These are phyloP conservation scores for Puma concolor DNA, from an alignment of 2,113 vertebrate genomes.

Conservation along the genomic window DNA sequence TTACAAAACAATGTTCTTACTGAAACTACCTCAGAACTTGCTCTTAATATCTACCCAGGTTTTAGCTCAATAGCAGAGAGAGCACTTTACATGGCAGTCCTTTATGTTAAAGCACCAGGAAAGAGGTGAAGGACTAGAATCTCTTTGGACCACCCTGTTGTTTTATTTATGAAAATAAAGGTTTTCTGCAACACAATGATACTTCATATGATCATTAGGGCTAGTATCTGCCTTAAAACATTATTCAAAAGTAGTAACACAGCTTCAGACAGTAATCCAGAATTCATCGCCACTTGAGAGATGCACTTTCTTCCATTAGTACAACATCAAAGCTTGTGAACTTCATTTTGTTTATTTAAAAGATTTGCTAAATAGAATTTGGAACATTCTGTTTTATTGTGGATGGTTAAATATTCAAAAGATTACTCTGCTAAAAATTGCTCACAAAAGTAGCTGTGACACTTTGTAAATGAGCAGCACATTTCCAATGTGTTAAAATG, in stretches of 20 bases:
- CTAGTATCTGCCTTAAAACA: neutral
- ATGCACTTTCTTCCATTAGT: neutral
- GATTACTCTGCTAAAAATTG: slow-evolving; percentile 19
- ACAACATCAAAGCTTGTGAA: slow-evolving; percentile 30
- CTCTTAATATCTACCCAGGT: neutral
- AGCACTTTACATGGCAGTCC: neutral
- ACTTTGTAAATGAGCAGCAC: slow-evolving; percentile 22
- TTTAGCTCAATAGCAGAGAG: neutral
- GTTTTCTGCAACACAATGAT: neutral
- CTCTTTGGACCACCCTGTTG: neutral
- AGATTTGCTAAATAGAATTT: slow-evolving; percentile 61
- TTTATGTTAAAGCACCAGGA: neutral
- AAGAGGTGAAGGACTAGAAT: neutral
- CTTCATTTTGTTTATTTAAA: slow-evolving; percentile 53
- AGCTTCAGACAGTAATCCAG: neutral
- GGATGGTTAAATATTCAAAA: slow-evolving; percentile 36
- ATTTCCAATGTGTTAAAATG: slow-evolving; percentile 51
- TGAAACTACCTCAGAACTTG: neutral
- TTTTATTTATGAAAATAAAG: neutral
- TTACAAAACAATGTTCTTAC: neutral
- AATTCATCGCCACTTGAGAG: neutral
- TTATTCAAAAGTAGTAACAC: neutral
- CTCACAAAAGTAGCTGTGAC: neutral
- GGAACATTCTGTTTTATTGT: slow-evolving; percentile 4
- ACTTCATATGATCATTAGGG: neutral